These are phyloP conservation scores for Erebia ligea DNA, from an alignment of 2,888 invertebrate species.

Conservation along the genomic window DNA sequence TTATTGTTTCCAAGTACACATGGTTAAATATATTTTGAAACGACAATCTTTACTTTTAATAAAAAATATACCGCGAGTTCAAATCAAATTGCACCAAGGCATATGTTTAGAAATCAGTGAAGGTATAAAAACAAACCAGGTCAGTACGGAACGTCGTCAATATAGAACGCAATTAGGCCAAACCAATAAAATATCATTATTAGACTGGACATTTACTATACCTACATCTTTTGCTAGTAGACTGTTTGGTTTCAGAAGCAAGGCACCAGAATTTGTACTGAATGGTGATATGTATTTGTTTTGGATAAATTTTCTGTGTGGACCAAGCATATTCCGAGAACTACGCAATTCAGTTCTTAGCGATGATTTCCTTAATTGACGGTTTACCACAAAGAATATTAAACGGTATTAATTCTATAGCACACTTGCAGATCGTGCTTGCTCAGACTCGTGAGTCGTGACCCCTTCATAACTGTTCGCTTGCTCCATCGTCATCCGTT, in stretches of 20 bases:
- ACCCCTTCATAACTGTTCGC: constrained; percentile 1
- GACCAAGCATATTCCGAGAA: neutral
- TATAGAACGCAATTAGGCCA: constrained; percentile 73
- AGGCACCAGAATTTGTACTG: neutral
- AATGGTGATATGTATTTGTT: neutral
- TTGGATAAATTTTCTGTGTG: neutral
- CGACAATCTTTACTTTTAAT: neutral
- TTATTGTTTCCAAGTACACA: neutral
- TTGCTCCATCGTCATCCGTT: neutral
- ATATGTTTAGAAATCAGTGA: constrained; percentile 25
- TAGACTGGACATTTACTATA: constrained; percentile 39
- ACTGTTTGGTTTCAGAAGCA: neutral
- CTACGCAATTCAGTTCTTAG: neutral
- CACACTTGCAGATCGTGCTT: constrained; percentile 4
- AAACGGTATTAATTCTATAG: neutral
- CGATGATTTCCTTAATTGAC: neutral
- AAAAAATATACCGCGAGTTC: neutral
- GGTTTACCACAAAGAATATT: neutral
- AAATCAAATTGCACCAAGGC: neutral
- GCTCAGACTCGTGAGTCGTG: constrained; percentile 1
- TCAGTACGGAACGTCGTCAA: constrained; percentile 64
- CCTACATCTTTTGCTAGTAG: neutral
- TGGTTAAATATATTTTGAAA: neutral
- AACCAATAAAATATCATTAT: constrained; percentile 70
- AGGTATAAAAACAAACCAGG: constrained; percentile 54